Evolutionary conservation across 2,113 vertebrate genomes (phyloP).

Genomic region (Phalacrocorax brasilianus): DNA sequence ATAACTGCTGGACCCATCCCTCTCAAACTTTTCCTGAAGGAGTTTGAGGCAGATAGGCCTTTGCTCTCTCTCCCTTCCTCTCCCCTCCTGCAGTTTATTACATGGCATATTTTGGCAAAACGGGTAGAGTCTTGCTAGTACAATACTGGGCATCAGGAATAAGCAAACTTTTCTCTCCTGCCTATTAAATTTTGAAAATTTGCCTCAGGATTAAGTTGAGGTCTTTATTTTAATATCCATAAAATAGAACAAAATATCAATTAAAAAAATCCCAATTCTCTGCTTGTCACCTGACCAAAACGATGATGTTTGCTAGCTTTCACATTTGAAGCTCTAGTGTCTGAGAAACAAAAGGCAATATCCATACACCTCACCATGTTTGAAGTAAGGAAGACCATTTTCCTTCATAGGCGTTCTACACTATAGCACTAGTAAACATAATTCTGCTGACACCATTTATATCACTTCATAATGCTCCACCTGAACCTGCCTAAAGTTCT

Average conservation of each 20-base stretch:
- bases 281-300: conserved; percentile 20
- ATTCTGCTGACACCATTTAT: neutral
- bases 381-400: neutral
- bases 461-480: neutral
- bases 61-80: neutral
- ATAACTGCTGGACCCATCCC: neutral
- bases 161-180: neutral
- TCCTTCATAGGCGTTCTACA: neutral
- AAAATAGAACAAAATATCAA: neutral
- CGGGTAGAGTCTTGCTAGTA: rapidly evolving
- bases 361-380: neutral
- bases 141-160: neutral
- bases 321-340: neutral
- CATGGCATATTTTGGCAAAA: neutral
- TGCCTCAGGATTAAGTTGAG: neutral
- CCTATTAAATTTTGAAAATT: neutral
- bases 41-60: neutral
- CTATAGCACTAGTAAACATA: neutral
- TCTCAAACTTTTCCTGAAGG: neutral
- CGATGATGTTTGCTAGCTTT: neutral
- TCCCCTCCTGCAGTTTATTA: neutral
- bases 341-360: neutral
- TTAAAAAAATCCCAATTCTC: neutral
- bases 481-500: neutral
- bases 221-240: neutral